These are phyloP conservation scores for Athetis lepigone DNA, from an alignment of 2,888 invertebrate species.

Conservation along the genomic window DNA sequence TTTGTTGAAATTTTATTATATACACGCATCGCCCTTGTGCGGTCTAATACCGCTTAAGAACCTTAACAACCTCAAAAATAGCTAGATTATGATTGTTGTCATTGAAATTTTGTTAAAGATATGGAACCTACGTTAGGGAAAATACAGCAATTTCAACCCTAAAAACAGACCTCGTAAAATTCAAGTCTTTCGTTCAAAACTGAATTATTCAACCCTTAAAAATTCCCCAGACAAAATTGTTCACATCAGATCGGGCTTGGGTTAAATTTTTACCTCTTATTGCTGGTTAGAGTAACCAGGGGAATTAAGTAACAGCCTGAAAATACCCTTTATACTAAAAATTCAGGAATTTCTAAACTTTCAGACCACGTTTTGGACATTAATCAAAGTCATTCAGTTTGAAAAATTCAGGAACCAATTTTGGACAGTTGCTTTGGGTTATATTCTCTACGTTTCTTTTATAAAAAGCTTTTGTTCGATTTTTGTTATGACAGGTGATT, in stretches of 20 bases:
- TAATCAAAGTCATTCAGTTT: slow-evolving; percentile 32
- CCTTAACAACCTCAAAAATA: no score
- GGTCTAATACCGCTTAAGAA: no score
- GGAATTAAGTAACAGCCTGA: slow-evolving; percentile 44
- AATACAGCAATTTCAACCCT: not conserved
- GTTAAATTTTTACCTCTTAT: slow-evolving; percentile 50
- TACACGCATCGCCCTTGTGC: no score
- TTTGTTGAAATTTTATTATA: no score
- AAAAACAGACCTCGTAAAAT: slow-evolving; percentile 19
- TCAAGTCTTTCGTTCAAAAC: slow-evolving; percentile 11
- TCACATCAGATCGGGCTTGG: slow-evolving; percentile 28
- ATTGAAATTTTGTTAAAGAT: no score
- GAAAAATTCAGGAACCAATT: slow-evolving; percentile 21
- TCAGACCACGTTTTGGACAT: slow-evolving; percentile 48
- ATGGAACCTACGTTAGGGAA: no score
- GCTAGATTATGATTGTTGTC: no score
- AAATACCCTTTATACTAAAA: slow-evolving; percentile 40
- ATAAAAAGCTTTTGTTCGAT: slow-evolving; percentile 17
- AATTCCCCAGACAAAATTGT: slow-evolving; percentile 38
- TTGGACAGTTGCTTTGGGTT: slow-evolving; percentile 6
- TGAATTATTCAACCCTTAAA: slow-evolving; percentile 42
- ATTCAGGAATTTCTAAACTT: slow-evolving; percentile 28
- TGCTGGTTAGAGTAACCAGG: slow-evolving; percentile 28
- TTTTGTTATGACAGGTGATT: slow-evolving; percentile 29
- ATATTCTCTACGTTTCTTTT: slow-evolving; percentile 20